phyloP scores from a whole-genome alignment of 2,797 vertebrate species.

The Leucoraja ocellata region DNA sequence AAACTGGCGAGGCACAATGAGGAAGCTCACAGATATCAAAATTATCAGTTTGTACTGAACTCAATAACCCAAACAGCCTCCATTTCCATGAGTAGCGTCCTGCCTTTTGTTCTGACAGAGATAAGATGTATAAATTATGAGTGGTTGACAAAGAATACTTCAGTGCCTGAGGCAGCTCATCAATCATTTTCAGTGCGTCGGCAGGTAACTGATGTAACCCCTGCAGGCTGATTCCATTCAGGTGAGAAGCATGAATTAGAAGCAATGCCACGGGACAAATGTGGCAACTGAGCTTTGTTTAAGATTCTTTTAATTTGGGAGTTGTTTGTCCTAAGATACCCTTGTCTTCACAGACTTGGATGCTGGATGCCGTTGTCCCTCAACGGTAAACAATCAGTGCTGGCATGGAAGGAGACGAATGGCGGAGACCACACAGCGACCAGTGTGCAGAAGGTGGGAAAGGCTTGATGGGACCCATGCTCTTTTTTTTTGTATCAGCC shows the following conservation, averaged over 20 bases:
- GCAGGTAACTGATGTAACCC: constrained; percentile 94
- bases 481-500: background rate
- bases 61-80: constrained; percentile 61
- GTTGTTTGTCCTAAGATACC: constrained; percentile 16
- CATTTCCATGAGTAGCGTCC: constrained; percentile 59
- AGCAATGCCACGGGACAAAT: constrained; percentile 72
- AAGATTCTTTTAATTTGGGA: constrained; percentile 70
- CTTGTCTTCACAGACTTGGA: background rate
- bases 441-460: background rate
- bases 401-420: background rate
- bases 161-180: constrained; percentile 86
- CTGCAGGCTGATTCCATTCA: constrained; percentile 82
- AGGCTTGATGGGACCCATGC: background rate
- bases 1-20: constrained; percentile 50
- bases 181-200: constrained; percentile 92
- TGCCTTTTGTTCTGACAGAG: constrained; percentile 91
- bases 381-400: background rate
- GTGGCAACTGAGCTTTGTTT: constrained; percentile 86
- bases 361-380: background rate
- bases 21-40: constrained; percentile 55
- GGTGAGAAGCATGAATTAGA: constrained; percentile 77
- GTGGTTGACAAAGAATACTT: constrained; percentile 93
- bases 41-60: constrained; percentile 58
- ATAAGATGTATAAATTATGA: constrained; percentile 99
- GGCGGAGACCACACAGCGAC: constrained; percentile 18